Base-by-base conservation (phyloP, 2,888 invertebrate genomes). In the Stramonita haemastoma region DNA sequence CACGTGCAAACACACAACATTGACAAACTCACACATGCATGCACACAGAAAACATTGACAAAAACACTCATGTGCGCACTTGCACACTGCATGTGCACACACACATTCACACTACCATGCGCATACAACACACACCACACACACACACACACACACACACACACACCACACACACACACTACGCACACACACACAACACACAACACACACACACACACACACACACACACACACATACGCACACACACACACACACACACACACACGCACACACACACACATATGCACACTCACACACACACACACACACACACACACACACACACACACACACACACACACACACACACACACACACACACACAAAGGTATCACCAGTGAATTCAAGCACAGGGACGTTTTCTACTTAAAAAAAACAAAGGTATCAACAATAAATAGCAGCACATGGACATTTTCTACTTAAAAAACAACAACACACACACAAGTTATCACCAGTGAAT, bases 121-220 rank as follows among this genome's bases (percentile, higher is more conserved):
- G n/a, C 73, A 29, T n/a, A 11, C n/a, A n/a, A 73, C n/a, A n/a
- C 70, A n/a, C 70, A 70, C 26, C 70, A 19, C 26, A 26, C 26
- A 66, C 66, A 73, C n/a, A n/a, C 73, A n/a, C 73, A 73, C 26
- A 73, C n/a, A n/a, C 73, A 73, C n/a, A 73, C n/a, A 11, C 73
- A 73, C 73, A 73, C n/a, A 13, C 34, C 77, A 77, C 77, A 77
- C 77, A 77, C 77, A 79, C 79, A 79, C 79, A 79, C 79, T 8
- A 79, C 60, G 11, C 19, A 19, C 19, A 60, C 19, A 19, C 60
- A 36, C 17, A 19, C 81, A 34, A 8, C 57, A 57, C 57, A 57
- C 57, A 57, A 57, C 57, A 57, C 57, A 57, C 57, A 13, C n/a
- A 70, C 70, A 15, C 70, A 22, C 70, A 70, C 70, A 70, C 70